Percentiles rank a stretch among this genome's conserved stretches.
These are phyloP conservation scores for Istiophorus platypterus DNA, from an alignment of 2,113 vertebrate species.

Conservation along the genomic window DNA sequence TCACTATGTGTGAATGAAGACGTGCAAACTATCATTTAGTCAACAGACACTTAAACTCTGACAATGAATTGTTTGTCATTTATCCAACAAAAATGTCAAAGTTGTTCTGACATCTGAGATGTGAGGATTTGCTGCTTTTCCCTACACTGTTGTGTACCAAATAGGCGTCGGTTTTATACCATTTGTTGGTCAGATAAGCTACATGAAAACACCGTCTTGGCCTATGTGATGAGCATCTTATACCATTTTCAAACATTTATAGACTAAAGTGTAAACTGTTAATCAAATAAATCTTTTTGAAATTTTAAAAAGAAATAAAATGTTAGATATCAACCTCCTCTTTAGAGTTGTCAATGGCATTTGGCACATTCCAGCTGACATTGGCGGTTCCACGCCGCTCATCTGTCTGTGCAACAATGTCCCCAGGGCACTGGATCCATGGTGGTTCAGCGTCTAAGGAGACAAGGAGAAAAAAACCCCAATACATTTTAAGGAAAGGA, in stretches of 20 bases:
- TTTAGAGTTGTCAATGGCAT: conserved; percentile 90
- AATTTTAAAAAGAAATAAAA: neutral
- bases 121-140: too few relatives aligned
- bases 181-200: too few relatives aligned
- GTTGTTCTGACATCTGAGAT: too few relatives aligned
- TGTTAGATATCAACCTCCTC: conserved; percentile 86
- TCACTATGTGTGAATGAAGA: too few relatives aligned
- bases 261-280: neutral
- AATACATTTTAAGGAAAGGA: neutral
- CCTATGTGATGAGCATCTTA: neutral
- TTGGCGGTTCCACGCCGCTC: conserved; percentile 91
- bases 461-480: neutral
- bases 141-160: too few relatives aligned
- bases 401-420: conserved; percentile 87
- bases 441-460: conserved; percentile 90
- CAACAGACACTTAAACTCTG: too few relatives aligned
- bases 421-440: conserved; percentile 88
- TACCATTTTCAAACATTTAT: too few relatives aligned
- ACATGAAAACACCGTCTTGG: too few relatives aligned
- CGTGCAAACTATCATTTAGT: too few relatives aligned
- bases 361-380: conserved; percentile 89
- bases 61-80: too few relatives aligned
- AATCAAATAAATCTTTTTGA: neutral
- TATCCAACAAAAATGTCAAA: too few relatives aligned
- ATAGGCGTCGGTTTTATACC: too few relatives aligned